Evolutionary conservation across 2,113 vertebrate genomes (phyloP), one percentile per base, ranked within the genome.

Genomic region (Centropus unirufus): DNA sequence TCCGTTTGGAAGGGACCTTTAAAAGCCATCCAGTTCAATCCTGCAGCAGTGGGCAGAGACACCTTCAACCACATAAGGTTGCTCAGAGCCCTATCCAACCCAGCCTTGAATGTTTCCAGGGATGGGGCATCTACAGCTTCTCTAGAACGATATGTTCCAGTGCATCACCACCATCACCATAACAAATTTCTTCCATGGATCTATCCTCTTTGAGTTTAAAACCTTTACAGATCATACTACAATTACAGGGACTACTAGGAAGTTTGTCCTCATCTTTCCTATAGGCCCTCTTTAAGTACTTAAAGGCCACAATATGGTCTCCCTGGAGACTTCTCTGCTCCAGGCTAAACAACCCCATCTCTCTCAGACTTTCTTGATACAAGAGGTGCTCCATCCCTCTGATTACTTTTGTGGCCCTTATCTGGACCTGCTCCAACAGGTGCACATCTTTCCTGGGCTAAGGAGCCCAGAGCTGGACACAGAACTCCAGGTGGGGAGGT

Each of bases 121-220:
- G 14, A 51, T 30, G 12, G 8, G 6, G 16, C 32, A 72, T 34
- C 27, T 5, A 7, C 14, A 15, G 40, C 6, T 4, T 68, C 34
- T 34, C 39, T 44, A 36, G 32, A 34, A 22, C 3, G 89, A 44
- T 6, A 4, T 46, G 30, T 5, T 3, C 2, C 87, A 79, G 26
- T 14, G 36, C 8, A 8, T 61, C 14, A 32, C 2, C 11, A 70
- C 6, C 1, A 4, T 26, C 30, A 22, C 0, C 0, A 0, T 22
- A 44, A 63, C 47, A 58, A 46, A 55, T 3, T 10, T 32, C 18
- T 46, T 46, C 19, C 19, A 70, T 27, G 8, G 51, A 82, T 42
- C 19, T n/a, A 11, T 5, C 3, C 1, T 20, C 11, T 62, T 81
- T 58, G 14, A 66, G 8, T 30, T 70, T 52, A 36, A 85, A 90